Conservation (phyloP, 2,888 invertebrate genomes). For the Drosophila heteroneura region DNA sequence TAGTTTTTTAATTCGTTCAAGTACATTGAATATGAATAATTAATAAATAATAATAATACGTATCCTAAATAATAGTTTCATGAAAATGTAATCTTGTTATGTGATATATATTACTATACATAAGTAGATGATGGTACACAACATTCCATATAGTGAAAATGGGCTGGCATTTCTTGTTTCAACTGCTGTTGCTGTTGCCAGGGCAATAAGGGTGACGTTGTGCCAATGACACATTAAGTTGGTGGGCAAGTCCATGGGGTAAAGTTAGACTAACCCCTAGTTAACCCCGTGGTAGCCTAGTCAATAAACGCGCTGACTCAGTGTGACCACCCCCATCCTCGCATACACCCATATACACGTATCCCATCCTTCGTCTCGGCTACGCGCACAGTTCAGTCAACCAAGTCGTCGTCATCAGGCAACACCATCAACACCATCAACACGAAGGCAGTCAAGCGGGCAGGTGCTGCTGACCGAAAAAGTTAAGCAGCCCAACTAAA, state of each 20-base stretch:
- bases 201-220: conserved; percentile 37
- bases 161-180: not conserved
- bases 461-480: conserved; percentile 57
- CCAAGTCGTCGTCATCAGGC: conserved; percentile 35
- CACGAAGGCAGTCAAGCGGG: conserved; percentile 45
- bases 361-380: not conserved
- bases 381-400: conserved; percentile 39
- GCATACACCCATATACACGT: not conserved
- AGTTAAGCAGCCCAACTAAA: conserved; percentile 47
- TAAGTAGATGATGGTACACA: no score
- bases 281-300: conserved; percentile 43
- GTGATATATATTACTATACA: not conserved
- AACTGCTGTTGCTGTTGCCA: conserved; percentile 25
- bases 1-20: not conserved
- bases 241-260: conserved; percentile 17
- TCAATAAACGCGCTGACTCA: conserved; percentile 50
- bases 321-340: not conserved
- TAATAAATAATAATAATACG: not conserved
- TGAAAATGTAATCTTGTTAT: not conserved
- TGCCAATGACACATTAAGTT: conserved; percentile 70
- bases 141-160: not conserved
- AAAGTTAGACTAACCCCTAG: conserved; percentile 44
- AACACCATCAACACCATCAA: conserved; percentile 35
- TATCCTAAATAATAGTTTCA: not conserved
- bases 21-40: not conserved